Base-by-base conservation (phyloP, 64 coral and sea anemone species). In the Astreopora myriophthalma region DNA sequence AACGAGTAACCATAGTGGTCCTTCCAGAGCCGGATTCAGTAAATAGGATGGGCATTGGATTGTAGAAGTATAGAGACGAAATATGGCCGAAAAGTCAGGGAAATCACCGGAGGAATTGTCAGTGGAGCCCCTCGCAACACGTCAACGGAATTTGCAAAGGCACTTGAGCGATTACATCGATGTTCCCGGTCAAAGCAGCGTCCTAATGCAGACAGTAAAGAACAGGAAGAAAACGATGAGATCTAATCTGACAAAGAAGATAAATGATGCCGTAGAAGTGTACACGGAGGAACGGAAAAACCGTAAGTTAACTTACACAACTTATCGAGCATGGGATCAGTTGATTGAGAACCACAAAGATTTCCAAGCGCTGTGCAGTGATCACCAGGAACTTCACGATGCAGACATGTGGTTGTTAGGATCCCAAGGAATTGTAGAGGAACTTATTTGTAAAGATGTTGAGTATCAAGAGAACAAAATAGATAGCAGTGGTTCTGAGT, bases 341-440 rank as follows among this genome's bases (percentile, higher is more conserved):
- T 38, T 85, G 25, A 68, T 42, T 9, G 81, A 69, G 23, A 85
- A 85, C 22, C 81, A 42, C 40, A 17, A 44, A 39, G n/a, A 85
- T n/a, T 85, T 85, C 40, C 34, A 85, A 85, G 39, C 32, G 2
- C 24, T 68, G 32, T 69, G 61, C 1, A 24, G 9, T 24, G 62
- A 85, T 10, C 31, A 85, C 20, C 34, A 67, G 34, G 81, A 85
- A 69, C 61, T 39, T 32, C 81, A 85, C 33, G 39, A 68, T 6
- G 34, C 34, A 32, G 81, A 85, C 34, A 85, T 34, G 40, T 85
- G 63, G 81, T 68, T 85, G 24, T 69, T 84, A 25, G 81, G 67
- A 26, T 67, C 81, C 22, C 81, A 69, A 44, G 81, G 33, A 85
- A 2, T 40, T 2, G 30, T 85, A 27, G 81, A 69, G 22, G 81